Evolutionary conservation across 2,797 vertebrate genomes (phyloP).

Genomic region (Eidolon dupreanum): DNA sequence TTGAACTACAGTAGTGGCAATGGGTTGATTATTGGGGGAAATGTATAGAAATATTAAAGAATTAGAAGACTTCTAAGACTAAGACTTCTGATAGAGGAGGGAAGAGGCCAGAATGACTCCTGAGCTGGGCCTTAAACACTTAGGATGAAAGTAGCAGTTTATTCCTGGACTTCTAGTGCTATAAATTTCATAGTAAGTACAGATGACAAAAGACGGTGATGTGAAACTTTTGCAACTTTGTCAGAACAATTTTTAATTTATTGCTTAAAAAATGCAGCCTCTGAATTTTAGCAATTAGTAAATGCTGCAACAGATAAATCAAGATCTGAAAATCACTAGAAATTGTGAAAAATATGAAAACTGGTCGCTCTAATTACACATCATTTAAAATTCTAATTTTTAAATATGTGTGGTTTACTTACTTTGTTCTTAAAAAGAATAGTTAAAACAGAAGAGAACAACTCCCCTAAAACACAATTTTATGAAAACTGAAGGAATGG

Average conservation of each 20-base stretch:
- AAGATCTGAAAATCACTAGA: constrained; percentile 12
- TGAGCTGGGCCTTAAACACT: not conserved
- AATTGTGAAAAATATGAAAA: constrained; percentile 41
- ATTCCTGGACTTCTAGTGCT: not conserved
- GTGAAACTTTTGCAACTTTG: not conserved
- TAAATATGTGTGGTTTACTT: constrained; percentile 7
- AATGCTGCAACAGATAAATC: constrained; percentile 26
- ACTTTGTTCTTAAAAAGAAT: constrained; percentile 39
- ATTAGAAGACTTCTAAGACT: not conserved
- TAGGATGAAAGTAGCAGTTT: not conserved
- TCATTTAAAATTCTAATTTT: constrained; percentile 13
- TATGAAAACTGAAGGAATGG: constrained; percentile 60
- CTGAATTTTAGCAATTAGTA: constrained; percentile 36
- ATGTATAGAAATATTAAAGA: not conserved
- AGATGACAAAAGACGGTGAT: not conserved
- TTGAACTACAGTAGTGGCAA: not conserved
- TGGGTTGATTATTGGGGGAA: not conserved
- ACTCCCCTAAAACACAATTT: constrained; percentile 5
- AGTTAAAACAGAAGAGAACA: constrained; percentile 32
- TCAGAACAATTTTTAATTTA: not conserved
- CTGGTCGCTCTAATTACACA: constrained; percentile 9
- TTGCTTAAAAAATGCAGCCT: not conserved
- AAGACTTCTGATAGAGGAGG: not conserved
- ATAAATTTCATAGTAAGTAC: not conserved
- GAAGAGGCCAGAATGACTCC: not conserved